Evolutionary conservation across 2,888 invertebrate genomes (phyloP).

Genomic region (Itoplectis maculator): DNA sequence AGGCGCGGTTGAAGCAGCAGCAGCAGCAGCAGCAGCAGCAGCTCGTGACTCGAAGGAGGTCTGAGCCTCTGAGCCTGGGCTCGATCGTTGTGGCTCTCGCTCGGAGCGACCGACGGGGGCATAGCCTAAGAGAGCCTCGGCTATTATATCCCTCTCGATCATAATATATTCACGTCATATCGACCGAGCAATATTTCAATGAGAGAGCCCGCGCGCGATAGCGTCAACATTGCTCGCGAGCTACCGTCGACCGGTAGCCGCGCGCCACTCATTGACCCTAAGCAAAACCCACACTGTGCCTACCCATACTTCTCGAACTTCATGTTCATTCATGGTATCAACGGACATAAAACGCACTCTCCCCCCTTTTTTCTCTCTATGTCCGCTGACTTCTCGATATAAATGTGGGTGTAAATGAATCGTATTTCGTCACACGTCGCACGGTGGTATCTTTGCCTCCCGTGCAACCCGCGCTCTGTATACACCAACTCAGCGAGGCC

Average conservation of each 20-base stretch:
- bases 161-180: constrained; percentile 71
- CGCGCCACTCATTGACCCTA: constrained; percentile 73
- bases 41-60: constrained; percentile 59
- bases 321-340: constrained; percentile 76
- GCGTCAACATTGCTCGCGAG: constrained; percentile 71
- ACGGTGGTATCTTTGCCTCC: constrained; percentile 16
- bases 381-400: not conserved
- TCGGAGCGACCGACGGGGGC: constrained; percentile 11
- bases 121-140: constrained; percentile 46
- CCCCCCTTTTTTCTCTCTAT: not conserved
- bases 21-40: constrained; percentile 46
- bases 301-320: constrained; percentile 53
- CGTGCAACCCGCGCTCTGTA: too few species aligned
- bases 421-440: constrained; percentile 76
- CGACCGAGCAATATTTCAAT: constrained; percentile 76
- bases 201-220: constrained; percentile 71
- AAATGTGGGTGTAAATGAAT: constrained; percentile 77
- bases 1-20: constrained; percentile 48
- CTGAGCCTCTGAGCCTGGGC: not conserved
- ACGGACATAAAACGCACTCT: constrained; percentile 49
- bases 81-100: not conserved
- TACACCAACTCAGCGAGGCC: not conserved
- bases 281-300: constrained; percentile 70
- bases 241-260: constrained; percentile 64
- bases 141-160: constrained; percentile 68